These are phyloP conservation scores for Cyprinodon diabolis DNA, from an alignment of 2,797 vertebrate species.

Conservation along the genomic window DNA sequence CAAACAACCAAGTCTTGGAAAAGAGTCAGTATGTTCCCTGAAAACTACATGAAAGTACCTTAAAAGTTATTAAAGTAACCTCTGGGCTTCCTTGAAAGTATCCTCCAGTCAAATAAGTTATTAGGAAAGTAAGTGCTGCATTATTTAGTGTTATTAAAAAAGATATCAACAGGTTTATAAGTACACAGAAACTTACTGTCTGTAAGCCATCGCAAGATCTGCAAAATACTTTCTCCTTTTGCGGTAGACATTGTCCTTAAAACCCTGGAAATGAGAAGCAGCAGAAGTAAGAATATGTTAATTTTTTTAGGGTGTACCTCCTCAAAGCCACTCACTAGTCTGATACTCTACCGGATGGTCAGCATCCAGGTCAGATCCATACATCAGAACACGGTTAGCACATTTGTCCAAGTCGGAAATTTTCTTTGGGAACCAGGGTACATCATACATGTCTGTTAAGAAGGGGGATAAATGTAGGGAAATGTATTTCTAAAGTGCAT, in stretches of 20 bases:
- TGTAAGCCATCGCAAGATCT: conserved; percentile 91
- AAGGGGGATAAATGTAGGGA: not conserved
- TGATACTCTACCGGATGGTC: conserved; percentile 88
- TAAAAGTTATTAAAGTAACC: not conserved
- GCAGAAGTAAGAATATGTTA: conserved; percentile 6
- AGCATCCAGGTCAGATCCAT: conserved; percentile 93
- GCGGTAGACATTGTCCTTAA: conserved; percentile 96
- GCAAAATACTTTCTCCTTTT: conserved; percentile 94
- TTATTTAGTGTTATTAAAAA: not conserved
- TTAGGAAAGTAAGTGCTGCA: not conserved
- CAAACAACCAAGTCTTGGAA: not conserved
- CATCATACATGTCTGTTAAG: conserved; percentile 84
- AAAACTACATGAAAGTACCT: not conserved
- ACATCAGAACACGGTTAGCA: conserved; percentile 96
- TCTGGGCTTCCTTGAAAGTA: not conserved
- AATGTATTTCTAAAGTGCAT: not conserved
- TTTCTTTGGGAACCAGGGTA: conserved; percentile 97
- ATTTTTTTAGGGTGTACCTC: not conserved
- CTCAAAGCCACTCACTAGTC: not conserved
- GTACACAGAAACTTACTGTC: conserved; percentile 83
- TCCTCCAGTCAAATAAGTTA: not conserved
- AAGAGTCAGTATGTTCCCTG: not conserved
- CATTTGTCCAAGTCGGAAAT: conserved; percentile 97
- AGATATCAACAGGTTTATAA: not conserved
- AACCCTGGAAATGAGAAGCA: conserved; percentile 82